Evolutionary conservation across 2,797 vertebrate genomes (phyloP), one percentile per base, ranked within the genome.

Genomic region (Arrhamphus sclerolepis): DNA sequence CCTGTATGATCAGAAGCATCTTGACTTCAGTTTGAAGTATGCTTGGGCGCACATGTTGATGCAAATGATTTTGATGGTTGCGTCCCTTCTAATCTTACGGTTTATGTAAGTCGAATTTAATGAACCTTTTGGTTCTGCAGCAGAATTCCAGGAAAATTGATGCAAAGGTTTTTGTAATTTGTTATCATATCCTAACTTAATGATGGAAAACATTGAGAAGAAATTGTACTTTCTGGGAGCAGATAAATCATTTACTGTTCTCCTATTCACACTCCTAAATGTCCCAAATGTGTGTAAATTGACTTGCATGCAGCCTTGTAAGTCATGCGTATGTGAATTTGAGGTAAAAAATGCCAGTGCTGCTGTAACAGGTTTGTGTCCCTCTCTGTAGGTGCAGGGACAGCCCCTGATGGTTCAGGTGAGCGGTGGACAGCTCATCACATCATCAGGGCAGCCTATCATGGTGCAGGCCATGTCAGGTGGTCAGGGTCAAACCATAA

Each of bases 361-460:
- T 40, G 17, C 21, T 79, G 2, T 82, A 78, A 86, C 56, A 21
- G 7, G 44, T 47, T 38, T 29, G 13, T 61, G 7, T 48, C 21
- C 68, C 20, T 71, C 21, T 66, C 19, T 75, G 18, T 31, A 98
- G 96, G 96, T 99, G 34, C 97, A 99, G 85, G 96, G 97, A 28
- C 98, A 99, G 62, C 98, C 98, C 0, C 91, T 99, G 55, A 99
- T 99, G 98, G 98, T 99, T 16, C 98, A 99, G 82, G 98, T 98
- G 74, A 99, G 98, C 80, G 97, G 97, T 1, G 97, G 98, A 16
- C 98, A 99, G 84, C 93, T 99, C 78, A 98, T 99, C 88, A 99
- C 97, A 10, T 98, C 97, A 8, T 97, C 97, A 1, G 98, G 98
- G n/a, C 98, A 99, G 77, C 98, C 98, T 17, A 98, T 99, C 86